These are phyloP conservation scores for Mionectes macconnelli DNA, from an alignment of 2,113 vertebrate species.

Conservation along the genomic window DNA sequence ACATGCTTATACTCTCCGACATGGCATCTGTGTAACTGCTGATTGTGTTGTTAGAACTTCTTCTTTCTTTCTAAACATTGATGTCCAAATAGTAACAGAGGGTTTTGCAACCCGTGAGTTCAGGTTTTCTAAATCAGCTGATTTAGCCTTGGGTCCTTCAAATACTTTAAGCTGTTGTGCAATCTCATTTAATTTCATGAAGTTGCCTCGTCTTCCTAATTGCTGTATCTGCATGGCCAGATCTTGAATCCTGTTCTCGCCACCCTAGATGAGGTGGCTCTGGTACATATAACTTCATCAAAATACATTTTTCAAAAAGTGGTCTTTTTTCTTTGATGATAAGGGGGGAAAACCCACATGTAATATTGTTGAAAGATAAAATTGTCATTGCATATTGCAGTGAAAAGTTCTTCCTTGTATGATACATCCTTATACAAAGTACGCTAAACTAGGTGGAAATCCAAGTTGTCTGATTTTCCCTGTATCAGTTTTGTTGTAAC, in stretches of 20 bases:
- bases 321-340: neutral
- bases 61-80: neutral
- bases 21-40: neutral
- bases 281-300: neutral
- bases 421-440: neutral
- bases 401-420: neutral
- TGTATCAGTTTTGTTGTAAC: neutral
- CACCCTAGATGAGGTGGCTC: neutral
- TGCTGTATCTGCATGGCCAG: neutral
- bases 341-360: accelerated
- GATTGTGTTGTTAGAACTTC: neutral
- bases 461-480: neutral
- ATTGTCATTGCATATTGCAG: neutral
- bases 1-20: neutral
- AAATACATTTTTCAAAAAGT: neutral
- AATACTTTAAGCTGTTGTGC: neutral
- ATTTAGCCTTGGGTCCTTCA: neutral
- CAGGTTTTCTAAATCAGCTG: neutral
- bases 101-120: neutral
- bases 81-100: neutral
- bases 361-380: neutral
- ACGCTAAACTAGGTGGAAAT: neutral
- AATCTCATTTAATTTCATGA: neutral
- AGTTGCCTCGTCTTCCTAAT: neutral
- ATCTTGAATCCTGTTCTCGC: neutral